Conservation (phyloP, 1,140 invertebrate species). For the Agrypnia vestita region DNA sequence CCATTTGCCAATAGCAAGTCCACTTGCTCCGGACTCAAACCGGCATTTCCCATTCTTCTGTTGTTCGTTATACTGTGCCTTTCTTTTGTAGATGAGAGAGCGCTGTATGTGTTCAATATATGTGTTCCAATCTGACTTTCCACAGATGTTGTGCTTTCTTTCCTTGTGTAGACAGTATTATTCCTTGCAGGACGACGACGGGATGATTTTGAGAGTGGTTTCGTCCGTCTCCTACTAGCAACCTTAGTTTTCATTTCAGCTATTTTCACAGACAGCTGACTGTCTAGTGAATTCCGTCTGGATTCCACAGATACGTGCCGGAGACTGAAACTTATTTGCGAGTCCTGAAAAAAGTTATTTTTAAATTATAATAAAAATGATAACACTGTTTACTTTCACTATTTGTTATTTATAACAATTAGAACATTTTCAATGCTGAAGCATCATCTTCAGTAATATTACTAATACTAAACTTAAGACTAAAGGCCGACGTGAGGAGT, state of each 20-base stretch:
- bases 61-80: slow-evolving; percentile 67
- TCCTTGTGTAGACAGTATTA: slow-evolving; percentile 65
- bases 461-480: too few relatives aligned
- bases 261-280: slow-evolving; percentile 87
- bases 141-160: slow-evolving; percentile 85
- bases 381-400: too few relatives aligned
- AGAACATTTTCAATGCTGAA: too few relatives aligned
- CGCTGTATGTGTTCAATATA: slow-evolving; percentile 64
- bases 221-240: slow-evolving; percentile 70
- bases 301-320: slow-evolving; percentile 88
- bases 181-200: slow-evolving; percentile 67
- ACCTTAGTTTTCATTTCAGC: slow-evolving; percentile 85
- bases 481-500: too few relatives aligned
- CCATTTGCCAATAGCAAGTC: slow-evolving; percentile 73
- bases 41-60: slow-evolving; percentile 74
- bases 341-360: slow-evolving; percentile 73
- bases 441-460: too few relatives aligned
- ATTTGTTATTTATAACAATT: too few relatives aligned
- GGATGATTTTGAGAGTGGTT: slow-evolving; percentile 68
- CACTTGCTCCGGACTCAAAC: slow-evolving; percentile 71
- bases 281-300: slow-evolving; percentile 87
- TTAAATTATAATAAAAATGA: too few relatives aligned
- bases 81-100: slow-evolving; percentile 57
- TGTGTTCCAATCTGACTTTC: slow-evolving; percentile 80
- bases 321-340: slow-evolving; percentile 86